Percentiles rank a stretch among this genome's conserved stretches.
These are phyloP conservation scores for Trinectes maculatus DNA, from an alignment of 2,113 vertebrate species.

Conservation along the genomic window DNA sequence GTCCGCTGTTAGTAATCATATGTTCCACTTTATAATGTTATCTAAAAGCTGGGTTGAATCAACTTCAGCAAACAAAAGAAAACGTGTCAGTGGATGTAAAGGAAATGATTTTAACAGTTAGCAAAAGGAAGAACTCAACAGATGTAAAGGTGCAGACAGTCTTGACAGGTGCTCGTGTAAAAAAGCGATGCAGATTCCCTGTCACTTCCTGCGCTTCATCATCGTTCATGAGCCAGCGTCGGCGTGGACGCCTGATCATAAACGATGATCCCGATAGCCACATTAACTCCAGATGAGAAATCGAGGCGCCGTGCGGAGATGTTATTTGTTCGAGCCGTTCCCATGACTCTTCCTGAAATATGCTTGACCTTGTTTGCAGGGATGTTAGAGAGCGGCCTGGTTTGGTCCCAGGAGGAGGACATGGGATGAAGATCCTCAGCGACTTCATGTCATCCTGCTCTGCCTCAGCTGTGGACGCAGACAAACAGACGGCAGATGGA, in stretches of 20 bases:
- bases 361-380: conserved; percentile 69
- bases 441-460: conserved; percentile 47
- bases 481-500: conserved; percentile 26
- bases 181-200: conserved; percentile 7
- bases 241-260: conserved; percentile 17
- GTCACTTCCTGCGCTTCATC: conserved; percentile 39
- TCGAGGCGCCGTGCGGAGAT: conserved; percentile 14
- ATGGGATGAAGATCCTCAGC: conserved; percentile 32
- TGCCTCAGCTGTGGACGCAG: conserved; percentile 8
- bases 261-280: conserved; percentile 5
- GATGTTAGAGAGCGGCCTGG: conserved; percentile 57
- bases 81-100: no score
- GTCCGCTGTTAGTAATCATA: no score
- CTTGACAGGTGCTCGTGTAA: neutral
- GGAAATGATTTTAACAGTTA: neutral
- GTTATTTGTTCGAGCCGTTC: conserved; percentile 65
- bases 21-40: no score
- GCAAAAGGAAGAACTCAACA: neutral
- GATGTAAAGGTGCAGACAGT: neutral
- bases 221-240: conserved; percentile 19
- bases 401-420: conserved; percentile 61
- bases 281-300: conserved; percentile 56
- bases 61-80: no score
- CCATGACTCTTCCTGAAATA: conserved; percentile 77
- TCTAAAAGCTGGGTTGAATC: no score